Evolutionary conservation across 1,140 invertebrate genomes (phyloP).

Genomic region (Hetaerina americana): DNA sequence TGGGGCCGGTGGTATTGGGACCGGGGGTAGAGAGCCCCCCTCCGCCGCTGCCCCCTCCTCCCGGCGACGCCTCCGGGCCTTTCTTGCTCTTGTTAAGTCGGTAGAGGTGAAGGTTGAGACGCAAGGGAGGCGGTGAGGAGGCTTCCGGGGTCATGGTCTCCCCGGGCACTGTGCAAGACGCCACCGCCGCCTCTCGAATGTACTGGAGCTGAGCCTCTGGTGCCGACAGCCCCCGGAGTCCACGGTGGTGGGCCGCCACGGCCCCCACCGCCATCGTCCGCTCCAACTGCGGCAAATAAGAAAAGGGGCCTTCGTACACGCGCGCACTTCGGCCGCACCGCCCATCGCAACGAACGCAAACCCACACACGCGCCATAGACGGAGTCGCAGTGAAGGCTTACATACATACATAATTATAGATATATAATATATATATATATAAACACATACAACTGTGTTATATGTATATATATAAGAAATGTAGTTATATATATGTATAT

Average conservation of each 20-base stretch:
- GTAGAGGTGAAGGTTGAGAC: conserved; percentile 83
- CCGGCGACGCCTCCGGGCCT: conserved; percentile 28
- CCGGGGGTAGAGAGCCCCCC: not conserved
- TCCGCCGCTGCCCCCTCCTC: not conserved
- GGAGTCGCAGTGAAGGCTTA: no score
- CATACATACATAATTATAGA: no score
- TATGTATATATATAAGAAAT: no score
- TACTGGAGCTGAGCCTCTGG: conserved; percentile 71
- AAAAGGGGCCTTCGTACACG: no score
- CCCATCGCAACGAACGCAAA: no score
- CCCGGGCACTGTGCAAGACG: not conserved
- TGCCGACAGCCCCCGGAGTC: conserved; percentile 58
- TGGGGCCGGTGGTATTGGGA: conserved; percentile 43
- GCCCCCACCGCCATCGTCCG: conserved; percentile 40
- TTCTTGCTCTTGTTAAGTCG: conserved; percentile 71
- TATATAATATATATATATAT: no score
- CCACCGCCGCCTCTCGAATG: conserved; percentile 33
- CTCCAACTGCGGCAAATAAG: not conserved
- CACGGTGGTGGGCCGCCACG: conserved; percentile 47
- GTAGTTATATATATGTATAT: no score
- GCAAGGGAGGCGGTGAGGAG: conserved; percentile 69
- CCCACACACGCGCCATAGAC: no score
- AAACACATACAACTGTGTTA: no score
- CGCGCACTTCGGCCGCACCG: no score
- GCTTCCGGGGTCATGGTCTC: conserved; percentile 42